A percentile compares a stretch with the other conserved stretches of the same genome.
Evolutionary conservation across 2,797 vertebrate species (phyloP).

Genomic region (Pelobates cultripes): DNA sequence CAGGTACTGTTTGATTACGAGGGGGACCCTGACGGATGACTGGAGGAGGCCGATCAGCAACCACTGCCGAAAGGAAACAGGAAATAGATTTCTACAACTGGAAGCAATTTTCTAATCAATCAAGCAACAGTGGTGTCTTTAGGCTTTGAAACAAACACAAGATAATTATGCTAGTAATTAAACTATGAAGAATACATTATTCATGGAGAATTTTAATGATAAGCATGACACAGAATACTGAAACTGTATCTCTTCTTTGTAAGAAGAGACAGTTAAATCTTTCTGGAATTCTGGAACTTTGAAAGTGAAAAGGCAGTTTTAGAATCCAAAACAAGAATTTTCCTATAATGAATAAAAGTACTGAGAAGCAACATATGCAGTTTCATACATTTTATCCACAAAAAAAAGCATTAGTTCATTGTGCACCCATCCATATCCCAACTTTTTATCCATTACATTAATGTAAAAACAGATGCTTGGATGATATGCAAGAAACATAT

Average conservation of each 20-base stretch:
- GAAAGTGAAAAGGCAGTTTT: conserved; percentile 4
- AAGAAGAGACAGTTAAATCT: conserved; percentile 19
- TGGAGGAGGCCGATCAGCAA: conserved; percentile 94
- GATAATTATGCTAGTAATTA: conserved; percentile 81
- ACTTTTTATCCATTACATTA: conserved; percentile 24
- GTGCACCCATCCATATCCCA: conserved; percentile 14
- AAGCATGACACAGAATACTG: conserved; percentile 59
- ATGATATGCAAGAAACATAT: conserved; percentile 36
- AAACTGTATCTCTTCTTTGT: conserved; percentile 57
- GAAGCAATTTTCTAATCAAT: conserved; percentile 88
- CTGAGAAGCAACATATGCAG: conserved; percentile 39
- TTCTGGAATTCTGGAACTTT: background rate
- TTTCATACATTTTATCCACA: conserved; percentile 41
- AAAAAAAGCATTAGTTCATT: conserved; percentile 46
- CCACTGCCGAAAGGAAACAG: conserved; percentile 76
- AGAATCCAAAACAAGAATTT: conserved; percentile 30
- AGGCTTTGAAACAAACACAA: conserved; percentile 80
- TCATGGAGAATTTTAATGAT: conserved; percentile 53
- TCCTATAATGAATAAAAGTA: conserved; percentile 35
- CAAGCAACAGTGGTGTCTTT: conserved; percentile 77
- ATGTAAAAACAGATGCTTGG: conserved; percentile 50
- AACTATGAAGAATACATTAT: conserved; percentile 64
- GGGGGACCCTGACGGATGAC: conserved; percentile 90
- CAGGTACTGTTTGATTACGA: conserved; percentile 93
- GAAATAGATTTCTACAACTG: conserved; percentile 82